A percentile compares a stretch with the other conserved stretches of the same genome.
Evolutionary conservation across 2,888 invertebrate species (phyloP).

Genomic region (Hirudinaria manillensis): DNA sequence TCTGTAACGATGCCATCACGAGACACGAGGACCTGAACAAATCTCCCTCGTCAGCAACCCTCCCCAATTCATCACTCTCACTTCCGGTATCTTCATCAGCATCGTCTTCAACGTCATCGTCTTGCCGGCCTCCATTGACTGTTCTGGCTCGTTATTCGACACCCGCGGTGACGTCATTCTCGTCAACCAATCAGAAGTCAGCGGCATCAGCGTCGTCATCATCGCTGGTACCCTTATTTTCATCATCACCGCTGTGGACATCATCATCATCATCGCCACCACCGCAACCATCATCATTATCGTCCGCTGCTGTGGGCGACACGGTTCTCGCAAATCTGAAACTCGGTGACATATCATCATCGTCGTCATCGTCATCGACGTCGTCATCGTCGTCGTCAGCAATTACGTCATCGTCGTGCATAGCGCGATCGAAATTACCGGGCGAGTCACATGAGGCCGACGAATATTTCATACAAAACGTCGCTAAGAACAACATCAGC

Average conservation of each 20-base stretch:
- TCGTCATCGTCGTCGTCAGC: background rate
- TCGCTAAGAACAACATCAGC: background rate
- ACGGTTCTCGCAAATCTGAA: too few species aligned
- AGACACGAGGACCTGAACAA: background rate
- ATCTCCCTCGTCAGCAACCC: background rate
- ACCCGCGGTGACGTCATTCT: background rate
- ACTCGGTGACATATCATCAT: background rate
- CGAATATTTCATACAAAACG: background rate
- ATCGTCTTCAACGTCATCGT: background rate
- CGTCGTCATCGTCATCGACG: slow-evolving; percentile 2
- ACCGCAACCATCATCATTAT: background rate
- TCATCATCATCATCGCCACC: slow-evolving; percentile 9
- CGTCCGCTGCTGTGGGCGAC: background rate
- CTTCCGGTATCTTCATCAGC: background rate
- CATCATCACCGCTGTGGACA: background rate
- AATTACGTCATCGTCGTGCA: background rate
- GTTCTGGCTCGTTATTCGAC: background rate
- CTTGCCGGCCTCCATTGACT: background rate
- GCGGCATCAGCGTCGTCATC: background rate
- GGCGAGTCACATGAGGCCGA: background rate
- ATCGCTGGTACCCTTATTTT: background rate
- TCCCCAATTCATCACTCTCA: background rate
- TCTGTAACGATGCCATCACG: background rate
- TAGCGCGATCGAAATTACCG: background rate
- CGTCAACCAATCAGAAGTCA: background rate